Conservation (phyloP, 2,113 vertebrate genomes). For the Morone chrysops region DNA sequence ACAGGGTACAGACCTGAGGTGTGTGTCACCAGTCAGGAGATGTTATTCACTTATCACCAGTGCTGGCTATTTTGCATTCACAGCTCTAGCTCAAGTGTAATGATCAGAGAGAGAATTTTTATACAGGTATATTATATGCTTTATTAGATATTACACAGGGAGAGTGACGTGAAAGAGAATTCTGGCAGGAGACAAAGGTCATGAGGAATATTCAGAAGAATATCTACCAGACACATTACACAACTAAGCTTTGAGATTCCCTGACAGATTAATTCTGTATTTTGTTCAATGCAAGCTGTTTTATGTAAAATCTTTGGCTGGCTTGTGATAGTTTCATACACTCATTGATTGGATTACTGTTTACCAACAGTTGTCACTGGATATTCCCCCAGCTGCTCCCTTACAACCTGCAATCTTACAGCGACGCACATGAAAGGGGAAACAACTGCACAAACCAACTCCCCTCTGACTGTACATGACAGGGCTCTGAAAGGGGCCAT, state of each 20-base stretch:
- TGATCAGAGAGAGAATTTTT: background rate
- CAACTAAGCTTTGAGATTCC: background rate
- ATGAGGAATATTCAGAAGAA: background rate
- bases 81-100: background rate
- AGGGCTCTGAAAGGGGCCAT: background rate
- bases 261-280: background rate
- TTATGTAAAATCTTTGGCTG: background rate
- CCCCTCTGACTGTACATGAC: constrained; percentile 2
- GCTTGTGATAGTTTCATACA: background rate
- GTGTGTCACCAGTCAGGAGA: background rate
- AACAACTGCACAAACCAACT: background rate
- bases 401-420: constrained; percentile 3
- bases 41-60: constrained; percentile 14
- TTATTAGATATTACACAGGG: constrained; percentile 15
- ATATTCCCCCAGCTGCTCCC: background rate
- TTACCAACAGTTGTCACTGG: constrained; percentile 5
- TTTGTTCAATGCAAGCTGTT: background rate
- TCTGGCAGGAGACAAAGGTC: background rate
- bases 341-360: constrained; percentile 8
- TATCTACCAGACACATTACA: background rate
- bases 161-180: background rate
- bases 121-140: background rate
- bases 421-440: background rate
- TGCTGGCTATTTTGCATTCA: background rate
- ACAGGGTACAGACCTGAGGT: background rate